Percentiles rank a stretch among this genome's conserved stretches.
Conservation (phyloP, 2,888 invertebrate species). For the Merodon equestris region DNA sequence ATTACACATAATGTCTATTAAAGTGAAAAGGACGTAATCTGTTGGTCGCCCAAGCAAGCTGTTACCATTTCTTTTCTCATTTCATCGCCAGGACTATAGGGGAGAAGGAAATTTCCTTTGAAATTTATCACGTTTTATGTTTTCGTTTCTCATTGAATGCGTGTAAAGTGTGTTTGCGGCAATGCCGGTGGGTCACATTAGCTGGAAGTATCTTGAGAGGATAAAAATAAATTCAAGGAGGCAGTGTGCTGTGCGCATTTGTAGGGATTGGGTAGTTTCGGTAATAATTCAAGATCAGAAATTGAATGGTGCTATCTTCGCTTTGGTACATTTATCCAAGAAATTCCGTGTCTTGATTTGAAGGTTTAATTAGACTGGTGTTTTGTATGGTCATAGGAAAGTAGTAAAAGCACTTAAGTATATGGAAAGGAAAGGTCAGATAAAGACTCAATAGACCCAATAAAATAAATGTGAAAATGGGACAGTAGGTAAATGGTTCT, state of each 20-base stretch:
- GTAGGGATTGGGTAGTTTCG: constrained; percentile 17
- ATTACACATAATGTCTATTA: constrained; percentile 63
- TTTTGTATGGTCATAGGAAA: too few species aligned
- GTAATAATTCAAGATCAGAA: constrained; percentile 11
- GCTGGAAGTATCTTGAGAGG: constrained; percentile 12
- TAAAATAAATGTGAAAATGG: too few species aligned
- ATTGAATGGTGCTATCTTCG: too few species aligned
- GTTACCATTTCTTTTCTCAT: constrained; percentile 40
- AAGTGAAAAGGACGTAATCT: constrained; percentile 18
- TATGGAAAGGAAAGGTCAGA: too few species aligned
- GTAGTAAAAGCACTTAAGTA: too few species aligned
- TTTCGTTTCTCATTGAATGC: constrained; percentile 34
- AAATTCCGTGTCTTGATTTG: too few species aligned
- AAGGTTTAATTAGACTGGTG: too few species aligned
- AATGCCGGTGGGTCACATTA: constrained; percentile 13
- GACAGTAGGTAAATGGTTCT: too few species aligned
- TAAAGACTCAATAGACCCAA: too few species aligned
- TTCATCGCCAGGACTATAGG: too few species aligned
- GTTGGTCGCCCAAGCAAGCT: constrained; percentile 29
- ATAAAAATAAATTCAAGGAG: constrained; percentile 42
- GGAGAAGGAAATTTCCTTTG: constrained; percentile 39
- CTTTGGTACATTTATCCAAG: too few species aligned
- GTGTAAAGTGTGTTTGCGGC: constrained; percentile 30
- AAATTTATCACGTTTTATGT: constrained; percentile 62
- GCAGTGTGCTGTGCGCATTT: constrained; percentile 13